Evolutionary conservation across 2,888 invertebrate genomes (phyloP).

Genomic region (Lepidocyrtoides sp.): DNA sequence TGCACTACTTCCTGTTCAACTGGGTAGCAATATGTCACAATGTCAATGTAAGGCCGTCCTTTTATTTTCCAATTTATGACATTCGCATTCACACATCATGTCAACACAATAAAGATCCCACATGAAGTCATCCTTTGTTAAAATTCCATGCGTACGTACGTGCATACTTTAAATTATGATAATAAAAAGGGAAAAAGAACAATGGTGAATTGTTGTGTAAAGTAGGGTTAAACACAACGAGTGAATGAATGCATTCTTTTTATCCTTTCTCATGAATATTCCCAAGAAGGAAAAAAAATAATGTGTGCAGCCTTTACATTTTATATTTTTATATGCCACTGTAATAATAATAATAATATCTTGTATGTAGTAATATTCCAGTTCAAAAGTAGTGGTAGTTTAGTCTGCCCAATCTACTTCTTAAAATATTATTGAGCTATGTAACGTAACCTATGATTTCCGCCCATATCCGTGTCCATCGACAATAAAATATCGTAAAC

Average conservation of each 20-base stretch:
- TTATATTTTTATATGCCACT: background rate
- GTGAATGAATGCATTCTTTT: background rate
- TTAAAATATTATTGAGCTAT: background rate
- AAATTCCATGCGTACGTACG: background rate
- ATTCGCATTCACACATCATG: background rate
- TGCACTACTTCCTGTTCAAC: background rate
- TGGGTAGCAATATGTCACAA: background rate
- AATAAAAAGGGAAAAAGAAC: background rate
- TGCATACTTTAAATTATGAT: too few species aligned
- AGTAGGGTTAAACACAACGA: background rate
- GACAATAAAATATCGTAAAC: constrained; percentile 72
- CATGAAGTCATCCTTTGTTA: constrained; percentile 1
- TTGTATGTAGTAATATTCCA: background rate
- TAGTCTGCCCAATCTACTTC: background rate
- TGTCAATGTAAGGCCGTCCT: background rate
- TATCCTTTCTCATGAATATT: background rate
- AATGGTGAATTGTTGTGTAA: background rate
- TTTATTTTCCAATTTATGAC: background rate
- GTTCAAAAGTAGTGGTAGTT: background rate
- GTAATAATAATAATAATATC: background rate
- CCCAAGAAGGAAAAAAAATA: background rate
- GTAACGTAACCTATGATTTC: constrained; percentile 34
- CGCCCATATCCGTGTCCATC: constrained; percentile 52
- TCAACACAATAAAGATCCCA: constrained; percentile 19
- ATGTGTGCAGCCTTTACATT: background rate